These are phyloP conservation scores for Rhagoletis pomonella DNA, from an alignment of 1,140 invertebrate species.

Conservation along the genomic window DNA sequence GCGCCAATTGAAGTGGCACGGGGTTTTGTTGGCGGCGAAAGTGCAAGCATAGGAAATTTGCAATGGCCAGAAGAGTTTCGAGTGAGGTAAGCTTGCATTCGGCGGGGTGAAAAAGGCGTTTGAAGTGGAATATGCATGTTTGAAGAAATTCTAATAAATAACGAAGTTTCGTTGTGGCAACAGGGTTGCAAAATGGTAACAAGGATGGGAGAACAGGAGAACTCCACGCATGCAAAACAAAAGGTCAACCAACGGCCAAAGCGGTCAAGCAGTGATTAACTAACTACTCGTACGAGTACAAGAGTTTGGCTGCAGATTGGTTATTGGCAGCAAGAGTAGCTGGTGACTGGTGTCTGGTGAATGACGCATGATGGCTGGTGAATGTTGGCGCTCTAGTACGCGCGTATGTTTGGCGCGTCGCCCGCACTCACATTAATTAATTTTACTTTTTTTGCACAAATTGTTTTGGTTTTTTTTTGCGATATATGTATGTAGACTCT, in stretches of 20 bases:
- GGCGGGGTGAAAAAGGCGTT: not conserved
- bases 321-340: too few relatives aligned
- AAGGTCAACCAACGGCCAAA: not conserved
- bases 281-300: not conserved
- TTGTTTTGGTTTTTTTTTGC: not conserved
- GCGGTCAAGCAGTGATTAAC: not conserved
- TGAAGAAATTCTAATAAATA: not conserved
- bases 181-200: too few relatives aligned
- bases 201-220: not conserved
- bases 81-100: not conserved
- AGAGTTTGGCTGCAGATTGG: too few relatives aligned
- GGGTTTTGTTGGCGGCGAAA: too few relatives aligned
- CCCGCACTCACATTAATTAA: constrained; percentile 36
- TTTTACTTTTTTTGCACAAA: not conserved
- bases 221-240: not conserved
- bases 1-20: not conserved
- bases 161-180: too few relatives aligned
- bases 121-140: not conserved
- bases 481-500: too few relatives aligned
- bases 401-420: not conserved
- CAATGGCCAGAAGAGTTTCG: not conserved
- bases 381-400: too few relatives aligned
- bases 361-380: too few relatives aligned
- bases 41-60: constrained; percentile 11
- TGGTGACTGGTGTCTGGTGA: too few relatives aligned